Conservation (phyloP, 2,797 vertebrate genomes). For the Myotis daubentonii region DNA sequence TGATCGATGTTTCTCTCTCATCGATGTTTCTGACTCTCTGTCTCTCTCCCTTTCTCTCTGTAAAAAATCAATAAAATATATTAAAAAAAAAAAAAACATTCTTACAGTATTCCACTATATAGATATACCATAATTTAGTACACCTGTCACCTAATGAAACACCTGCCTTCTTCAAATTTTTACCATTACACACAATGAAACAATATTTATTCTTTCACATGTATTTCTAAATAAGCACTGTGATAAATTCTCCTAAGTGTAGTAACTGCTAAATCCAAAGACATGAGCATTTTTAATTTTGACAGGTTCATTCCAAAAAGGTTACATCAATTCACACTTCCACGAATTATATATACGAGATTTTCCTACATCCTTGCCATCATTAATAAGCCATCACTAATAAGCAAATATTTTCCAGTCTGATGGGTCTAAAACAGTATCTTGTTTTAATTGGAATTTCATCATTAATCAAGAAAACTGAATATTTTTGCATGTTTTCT, state of each 20-base stretch:
- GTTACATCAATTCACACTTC: not conserved
- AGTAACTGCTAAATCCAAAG: slow-evolving; percentile 2
- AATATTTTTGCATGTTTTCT: not conserved
- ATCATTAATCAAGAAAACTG: not conserved
- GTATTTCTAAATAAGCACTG: not conserved
- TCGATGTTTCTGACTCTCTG: too few species aligned
- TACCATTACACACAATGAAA: not conserved
- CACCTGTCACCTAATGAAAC: not conserved
- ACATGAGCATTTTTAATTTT: not conserved
- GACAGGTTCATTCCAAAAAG: not conserved
- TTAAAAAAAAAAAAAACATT: too few species aligned
- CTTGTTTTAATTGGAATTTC: slow-evolving; percentile 6
- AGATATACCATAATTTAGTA: not conserved
- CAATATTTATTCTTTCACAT: not conserved
- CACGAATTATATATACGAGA: not conserved
- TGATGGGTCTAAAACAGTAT: not conserved
- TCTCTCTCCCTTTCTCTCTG: too few species aligned
- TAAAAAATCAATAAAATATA: too few species aligned
- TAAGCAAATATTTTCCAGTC: not conserved
- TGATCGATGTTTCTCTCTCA: too few species aligned
- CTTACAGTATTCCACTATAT: not conserved
- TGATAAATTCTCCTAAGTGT: slow-evolving; percentile 6
- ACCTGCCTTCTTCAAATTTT: not conserved
- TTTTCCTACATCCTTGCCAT: not conserved
- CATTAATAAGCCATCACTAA: slow-evolving; percentile 11